phyloP scores from a whole-genome alignment of 2,797 vertebrate species.

The Enoplosus armatus region DNA sequence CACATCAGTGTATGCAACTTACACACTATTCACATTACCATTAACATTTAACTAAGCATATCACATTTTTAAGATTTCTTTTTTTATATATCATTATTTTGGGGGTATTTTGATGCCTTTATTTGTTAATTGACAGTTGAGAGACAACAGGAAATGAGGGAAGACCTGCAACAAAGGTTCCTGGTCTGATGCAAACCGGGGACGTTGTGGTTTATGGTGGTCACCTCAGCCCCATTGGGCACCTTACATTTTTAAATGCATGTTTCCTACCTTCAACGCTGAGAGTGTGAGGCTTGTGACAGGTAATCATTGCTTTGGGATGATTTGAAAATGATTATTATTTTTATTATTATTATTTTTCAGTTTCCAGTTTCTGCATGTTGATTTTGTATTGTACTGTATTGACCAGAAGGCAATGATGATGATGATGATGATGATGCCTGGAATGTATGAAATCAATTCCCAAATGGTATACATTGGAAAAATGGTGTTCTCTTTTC shows the following conservation, averaged over 20 bases:
- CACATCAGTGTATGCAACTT: background rate
- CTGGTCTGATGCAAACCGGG: background rate
- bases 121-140: background rate
- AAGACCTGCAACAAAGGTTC: background rate
- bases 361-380: background rate
- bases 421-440: too few species aligned
- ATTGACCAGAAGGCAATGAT: background rate
- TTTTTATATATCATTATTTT: background rate
- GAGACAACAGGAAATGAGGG: background rate
- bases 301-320: background rate
- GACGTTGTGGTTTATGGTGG: background rate
- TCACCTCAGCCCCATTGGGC: background rate
- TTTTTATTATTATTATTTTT: too few species aligned
- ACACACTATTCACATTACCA: background rate
- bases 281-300: background rate
- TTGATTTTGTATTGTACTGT: background rate
- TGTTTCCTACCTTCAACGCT: background rate
- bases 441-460: background rate
- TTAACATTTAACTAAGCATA: background rate
- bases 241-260: slow-evolving; percentile 3
- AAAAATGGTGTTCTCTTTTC: background rate
- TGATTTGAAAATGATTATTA: too few species aligned
- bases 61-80: background rate
- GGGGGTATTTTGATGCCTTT: background rate
- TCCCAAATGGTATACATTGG: background rate